These are phyloP conservation scores for Drosophila novamexicana DNA, from an alignment of 1,140 invertebrate species.

Conservation along the genomic window DNA sequence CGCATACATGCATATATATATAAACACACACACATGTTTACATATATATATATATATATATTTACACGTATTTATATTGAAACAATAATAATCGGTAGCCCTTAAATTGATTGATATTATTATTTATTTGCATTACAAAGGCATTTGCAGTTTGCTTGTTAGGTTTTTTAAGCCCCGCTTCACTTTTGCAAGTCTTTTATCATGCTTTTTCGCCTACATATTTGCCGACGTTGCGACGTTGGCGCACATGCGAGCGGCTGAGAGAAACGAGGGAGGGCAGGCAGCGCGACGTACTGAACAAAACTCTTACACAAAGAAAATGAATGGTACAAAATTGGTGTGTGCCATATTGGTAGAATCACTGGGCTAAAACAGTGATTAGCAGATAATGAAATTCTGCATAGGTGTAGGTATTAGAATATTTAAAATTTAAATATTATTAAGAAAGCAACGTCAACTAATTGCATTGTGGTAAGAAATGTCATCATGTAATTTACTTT, in stretches of 20 bases:
- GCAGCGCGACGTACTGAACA: background rate
- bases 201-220: conserved; percentile 20
- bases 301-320: conserved; percentile 32
- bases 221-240: conserved; percentile 66
- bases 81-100: background rate
- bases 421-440: background rate
- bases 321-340: background rate
- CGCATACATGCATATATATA: too few species aligned
- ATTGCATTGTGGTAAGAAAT: conserved; percentile 45
- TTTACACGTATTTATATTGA: background rate
- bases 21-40: too few species aligned
- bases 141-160: background rate
- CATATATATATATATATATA: background rate
- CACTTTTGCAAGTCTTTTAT: conserved; percentile 14
- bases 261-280: background rate
- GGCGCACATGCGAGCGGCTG: conserved; percentile 20
- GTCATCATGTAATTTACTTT: conserved; percentile 69
- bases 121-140: conserved; percentile 1
- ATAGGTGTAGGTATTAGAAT: background rate
- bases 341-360: background rate
- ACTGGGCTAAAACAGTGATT: background rate
- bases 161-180: background rate
- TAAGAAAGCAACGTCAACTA: conserved; percentile 33
- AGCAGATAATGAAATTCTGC: too few species aligned
- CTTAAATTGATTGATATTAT: background rate